phyloP scores from a whole-genome alignment of 2,113 vertebrate species.

The Leptobrachium leishanense region DNA sequence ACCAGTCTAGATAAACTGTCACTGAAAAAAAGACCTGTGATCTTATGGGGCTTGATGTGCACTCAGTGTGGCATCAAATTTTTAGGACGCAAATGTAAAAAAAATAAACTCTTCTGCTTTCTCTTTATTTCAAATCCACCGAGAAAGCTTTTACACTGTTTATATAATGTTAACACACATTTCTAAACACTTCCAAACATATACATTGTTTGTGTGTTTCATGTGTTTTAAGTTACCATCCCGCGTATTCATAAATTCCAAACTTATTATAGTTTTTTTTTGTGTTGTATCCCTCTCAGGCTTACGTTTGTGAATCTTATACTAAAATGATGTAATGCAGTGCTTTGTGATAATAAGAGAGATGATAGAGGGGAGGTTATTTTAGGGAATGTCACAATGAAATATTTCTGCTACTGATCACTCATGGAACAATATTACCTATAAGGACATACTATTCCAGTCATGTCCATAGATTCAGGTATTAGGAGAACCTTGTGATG shows the following conservation, averaged over 20 bases:
- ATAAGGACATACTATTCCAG: no score
- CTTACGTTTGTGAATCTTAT: not conserved
- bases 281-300: not conserved
- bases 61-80: constrained; percentile 34
- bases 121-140: constrained; percentile 8
- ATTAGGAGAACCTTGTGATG: no score
- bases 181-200: constrained; percentile 44
- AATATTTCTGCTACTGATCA: not conserved
- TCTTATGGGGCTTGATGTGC: constrained; percentile 29
- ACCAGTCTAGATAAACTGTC: constrained; percentile 54
- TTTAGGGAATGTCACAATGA: not conserved
- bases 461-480: no score
- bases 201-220: constrained; percentile 43
- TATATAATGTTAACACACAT: constrained; percentile 42
- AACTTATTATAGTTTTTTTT: not conserved
- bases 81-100: constrained; percentile 34
- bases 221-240: constrained; percentile 43
- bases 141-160: constrained; percentile 43
- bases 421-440: no score
- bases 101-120: constrained; percentile 32
- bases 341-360: not conserved
- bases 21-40: constrained; percentile 29
- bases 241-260: constrained; percentile 7
- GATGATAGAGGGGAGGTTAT: not conserved
- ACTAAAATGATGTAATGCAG: not conserved